Base-by-base conservation (phyloP, 2,113 vertebrate species). In the Ranitomeya imitator region DNA sequence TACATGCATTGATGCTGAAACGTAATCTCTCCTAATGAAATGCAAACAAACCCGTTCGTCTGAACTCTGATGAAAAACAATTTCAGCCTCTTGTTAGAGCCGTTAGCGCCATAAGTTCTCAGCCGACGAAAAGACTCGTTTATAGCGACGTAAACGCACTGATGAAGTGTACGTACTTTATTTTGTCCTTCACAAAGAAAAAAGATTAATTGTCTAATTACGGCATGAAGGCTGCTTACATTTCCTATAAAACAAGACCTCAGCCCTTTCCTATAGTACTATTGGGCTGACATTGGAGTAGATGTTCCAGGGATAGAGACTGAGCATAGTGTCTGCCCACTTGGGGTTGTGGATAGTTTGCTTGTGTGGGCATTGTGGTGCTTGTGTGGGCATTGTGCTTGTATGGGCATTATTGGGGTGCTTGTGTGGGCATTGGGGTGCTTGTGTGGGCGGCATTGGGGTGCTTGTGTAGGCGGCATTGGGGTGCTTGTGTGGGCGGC, bases 1-100 rank as follows among this genome's bases (percentile, higher is more conserved):
- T 84, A 84, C 84, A 84, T 88, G 80, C 52, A 59, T 83, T n/a
- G 16, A 76, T 88, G 87, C 73, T 51, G 59, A 84, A 63, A 51
- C 78, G 59, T 52, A 88, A 88, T 88, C 60, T 67, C 78, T 88
- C 71, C 31, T 77, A 84, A 85, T 79, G 73, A 69, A 79, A 85
- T 84, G 74, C 87, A 89, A 78, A 45, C 73, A 85, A 87, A 85
- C 26, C 21, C 21, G 65, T 77, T 65, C 57, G 55, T 67, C 77
- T 83, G 67, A 73, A 83, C 55, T 83, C 14, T 61, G 55, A 88
- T 83, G 23, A 83, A 88, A 82, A 61, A 73, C 86, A 76, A 76
- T 82, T 59, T 83, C 86, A 60, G 67, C 78, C 54, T 57, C 55
- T 76, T 83, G 67, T 57, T 60, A 57, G 26, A 37, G 63, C 26